A percentile compares a stretch with the other conserved stretches of the same genome.
These are phyloP conservation scores for Opisthocomus hoazin DNA, from an alignment of 2,113 vertebrate species.

Conservation along the genomic window DNA sequence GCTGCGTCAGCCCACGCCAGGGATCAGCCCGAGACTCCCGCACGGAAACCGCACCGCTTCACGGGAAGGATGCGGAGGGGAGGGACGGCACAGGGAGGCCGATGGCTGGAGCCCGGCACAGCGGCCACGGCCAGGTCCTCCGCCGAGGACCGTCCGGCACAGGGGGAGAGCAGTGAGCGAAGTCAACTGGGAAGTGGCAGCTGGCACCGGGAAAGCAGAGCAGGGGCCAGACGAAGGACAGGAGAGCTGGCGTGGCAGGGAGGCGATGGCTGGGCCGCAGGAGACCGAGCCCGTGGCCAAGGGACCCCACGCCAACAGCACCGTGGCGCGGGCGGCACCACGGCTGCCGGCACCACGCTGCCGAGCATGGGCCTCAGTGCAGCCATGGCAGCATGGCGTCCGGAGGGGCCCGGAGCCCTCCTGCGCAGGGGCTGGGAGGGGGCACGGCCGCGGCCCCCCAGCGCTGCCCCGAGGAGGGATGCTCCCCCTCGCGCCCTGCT, in stretches of 20 bases:
- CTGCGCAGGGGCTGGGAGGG: accelerated
- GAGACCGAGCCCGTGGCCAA: accelerated
- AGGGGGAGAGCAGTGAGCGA: not conserved
- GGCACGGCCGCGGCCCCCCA: not conserved
- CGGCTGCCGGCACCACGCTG: accelerated
- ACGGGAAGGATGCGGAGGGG: accelerated
- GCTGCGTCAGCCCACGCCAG: accelerated
- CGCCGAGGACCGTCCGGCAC: accelerated
- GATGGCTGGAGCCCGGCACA: accelerated
- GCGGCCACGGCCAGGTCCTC: not conserved
- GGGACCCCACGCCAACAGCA: not conserved
- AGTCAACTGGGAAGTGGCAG: not conserved
- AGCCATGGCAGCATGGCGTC: not conserved
- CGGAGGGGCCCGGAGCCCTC: not conserved
- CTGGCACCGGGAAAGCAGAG: not conserved
- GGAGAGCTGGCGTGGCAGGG: not conserved
- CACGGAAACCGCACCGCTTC: not conserved
- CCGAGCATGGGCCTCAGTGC: not conserved
- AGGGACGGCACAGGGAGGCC: not conserved
- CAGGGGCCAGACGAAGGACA: not conserved
- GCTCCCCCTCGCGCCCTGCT: accelerated
- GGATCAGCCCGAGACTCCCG: accelerated
- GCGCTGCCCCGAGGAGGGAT: not conserved
- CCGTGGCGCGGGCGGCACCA: accelerated
- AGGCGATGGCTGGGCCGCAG: not conserved